These are phyloP conservation scores for Diploscapter pachys DNA, from an alignment of 1,140 invertebrate species.

Conservation along the genomic window DNA sequence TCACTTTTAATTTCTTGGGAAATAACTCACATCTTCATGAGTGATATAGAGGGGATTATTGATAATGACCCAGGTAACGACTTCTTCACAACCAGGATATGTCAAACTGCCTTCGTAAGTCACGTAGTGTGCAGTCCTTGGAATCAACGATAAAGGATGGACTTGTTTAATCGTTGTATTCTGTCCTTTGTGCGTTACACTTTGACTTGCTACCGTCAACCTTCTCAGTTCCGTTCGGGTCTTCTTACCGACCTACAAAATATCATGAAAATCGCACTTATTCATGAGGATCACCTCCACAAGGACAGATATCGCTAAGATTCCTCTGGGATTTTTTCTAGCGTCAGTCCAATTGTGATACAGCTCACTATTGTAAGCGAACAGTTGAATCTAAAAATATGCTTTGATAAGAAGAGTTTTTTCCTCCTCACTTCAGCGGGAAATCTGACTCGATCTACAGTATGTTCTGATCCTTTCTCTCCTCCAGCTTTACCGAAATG, in stretches of 20 bases:
- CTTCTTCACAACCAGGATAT: conserved; percentile 70
- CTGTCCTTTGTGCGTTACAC: conserved; percentile 54
- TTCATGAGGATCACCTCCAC: conserved; percentile 71
- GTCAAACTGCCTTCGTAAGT: conserved; percentile 96
- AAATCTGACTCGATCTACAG: conserved; percentile 82
- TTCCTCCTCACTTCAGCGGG: conserved; percentile 75
- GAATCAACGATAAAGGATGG: conserved; percentile 70
- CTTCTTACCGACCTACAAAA: conserved; percentile 47
- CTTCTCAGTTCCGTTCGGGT: conserved; percentile 47
- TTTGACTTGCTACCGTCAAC: conserved; percentile 50
- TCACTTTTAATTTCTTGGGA: neutral
- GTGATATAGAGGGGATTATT: conserved; percentile 85
- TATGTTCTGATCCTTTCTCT: conserved; percentile 81
- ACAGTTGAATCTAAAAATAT: conserved; percentile 77
- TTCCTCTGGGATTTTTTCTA: conserved; percentile 74
- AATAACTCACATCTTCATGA: conserved; percentile 48
- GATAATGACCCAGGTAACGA: conserved; percentile 82
- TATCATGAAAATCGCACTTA: neutral
- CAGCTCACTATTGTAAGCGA: conserved; percentile 91
- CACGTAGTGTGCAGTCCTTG: conserved; percentile 83
- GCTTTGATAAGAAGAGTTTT: conserved; percentile 15
- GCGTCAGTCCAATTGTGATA: conserved; percentile 93
- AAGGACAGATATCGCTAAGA: conserved; percentile 86
- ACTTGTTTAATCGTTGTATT: conserved; percentile 41
- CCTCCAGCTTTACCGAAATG: conserved; percentile 81